Evolutionary conservation across 2,113 vertebrate genomes (phyloP), one percentile per base, ranked within the genome.

Genomic region (Vanacampus margaritifer): DNA sequence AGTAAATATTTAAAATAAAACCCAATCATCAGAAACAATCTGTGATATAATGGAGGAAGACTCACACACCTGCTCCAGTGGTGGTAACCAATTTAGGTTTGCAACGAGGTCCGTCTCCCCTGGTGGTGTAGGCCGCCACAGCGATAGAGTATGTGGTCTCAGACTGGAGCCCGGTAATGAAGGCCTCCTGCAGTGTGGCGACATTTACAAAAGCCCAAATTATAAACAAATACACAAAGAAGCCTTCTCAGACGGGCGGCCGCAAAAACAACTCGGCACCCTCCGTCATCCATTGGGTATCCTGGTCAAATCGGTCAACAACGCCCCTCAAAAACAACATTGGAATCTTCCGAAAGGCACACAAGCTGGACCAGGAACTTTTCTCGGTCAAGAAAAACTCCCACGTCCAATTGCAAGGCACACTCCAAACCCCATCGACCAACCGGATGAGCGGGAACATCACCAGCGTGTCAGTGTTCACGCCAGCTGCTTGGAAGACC

Each of bases 91-190:
- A 92, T 83, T 95, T 98, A 16, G 95, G 94, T 82, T 98, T 98
- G 92, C 95, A 98, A 36, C 97, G 94, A 62, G 96, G 95, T 65
- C 97, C 97, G 0, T 99, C 97, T 37, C 97, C 97, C 72, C 95
- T 98, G 67, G 95, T 98, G 77, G 97, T 99, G 72, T 99, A 99
- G 13, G 97, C 97, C 21, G 97, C 97, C 0, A 99, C 94, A 0
- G 96, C 98, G 68, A 99, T 84, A 0, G 97, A 99, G 89, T 99
- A 99, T 69, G 94, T 95, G 67, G 96, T 98, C 87, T 99, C 97
- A 0, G 96, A 93, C 39, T 94, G 91, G 70, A 99, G 94, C 71
- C 95, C 93, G 10, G 91, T 91, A 67, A 99, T 96, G 80, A 93
- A 71, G 11, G 95, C 93, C 89, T 98, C 97, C 97, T 98, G 88